Conservation (phyloP, 2,113 vertebrate species). For the Ellobius talpinus region DNA sequence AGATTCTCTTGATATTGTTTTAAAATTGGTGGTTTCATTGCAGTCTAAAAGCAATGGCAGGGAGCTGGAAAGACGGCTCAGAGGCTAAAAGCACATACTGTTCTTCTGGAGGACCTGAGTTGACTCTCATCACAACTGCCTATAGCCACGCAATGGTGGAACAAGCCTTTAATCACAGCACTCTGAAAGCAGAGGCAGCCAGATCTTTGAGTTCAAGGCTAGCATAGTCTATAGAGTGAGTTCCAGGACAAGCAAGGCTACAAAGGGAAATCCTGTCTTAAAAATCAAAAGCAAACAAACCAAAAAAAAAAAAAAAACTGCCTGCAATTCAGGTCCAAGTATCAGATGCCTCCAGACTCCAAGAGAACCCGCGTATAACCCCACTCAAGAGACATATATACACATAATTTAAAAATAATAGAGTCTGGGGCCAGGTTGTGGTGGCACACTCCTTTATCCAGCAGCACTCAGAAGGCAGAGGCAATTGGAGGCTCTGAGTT, state of each 20-base stretch:
- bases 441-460: background rate
- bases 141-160: background rate
- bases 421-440: background rate
- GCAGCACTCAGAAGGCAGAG: background rate
- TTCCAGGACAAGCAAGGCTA: background rate
- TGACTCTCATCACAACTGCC: background rate
- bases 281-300: background rate
- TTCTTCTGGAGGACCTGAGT: background rate
- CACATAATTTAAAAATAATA: background rate
- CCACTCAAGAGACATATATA: background rate
- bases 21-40: background rate
- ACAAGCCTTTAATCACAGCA: background rate
- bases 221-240: background rate
- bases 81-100: background rate
- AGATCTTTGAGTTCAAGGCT: background rate
- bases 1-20: background rate
- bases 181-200: background rate
- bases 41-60: background rate
- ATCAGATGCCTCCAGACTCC: background rate
- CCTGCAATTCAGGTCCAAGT: background rate
- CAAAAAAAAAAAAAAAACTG: background rate
- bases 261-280: background rate
- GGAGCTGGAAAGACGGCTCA: background rate
- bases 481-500: background rate
- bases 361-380: background rate